A percentile compares a stretch with the other conserved stretches of the same genome.
Conservation (phyloP, 1,140 invertebrate genomes). For the Cyphomyrmex costatus region DNA sequence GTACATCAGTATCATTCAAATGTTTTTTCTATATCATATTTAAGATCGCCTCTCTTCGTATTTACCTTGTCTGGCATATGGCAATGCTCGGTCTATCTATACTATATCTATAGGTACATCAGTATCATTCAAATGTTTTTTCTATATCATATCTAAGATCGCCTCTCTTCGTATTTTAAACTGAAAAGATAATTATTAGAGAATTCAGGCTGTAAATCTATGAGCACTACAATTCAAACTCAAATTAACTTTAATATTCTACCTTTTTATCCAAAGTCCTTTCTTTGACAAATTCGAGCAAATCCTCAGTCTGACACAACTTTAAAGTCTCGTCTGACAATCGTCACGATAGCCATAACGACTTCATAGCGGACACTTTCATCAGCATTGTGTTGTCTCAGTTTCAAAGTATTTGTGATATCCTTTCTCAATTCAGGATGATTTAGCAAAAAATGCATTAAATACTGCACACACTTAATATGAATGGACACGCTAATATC, state of each 20-base stretch:
- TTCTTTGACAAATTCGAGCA: too few species aligned
- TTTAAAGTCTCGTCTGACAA: too few species aligned
- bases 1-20: too few species aligned
- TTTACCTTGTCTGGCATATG: too few species aligned
- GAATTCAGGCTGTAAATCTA: conserved; percentile 35
- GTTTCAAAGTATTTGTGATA: conserved; percentile 95
- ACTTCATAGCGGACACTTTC: conserved; percentile 98
- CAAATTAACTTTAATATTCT: conserved; percentile 47
- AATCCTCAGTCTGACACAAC: too few species aligned
- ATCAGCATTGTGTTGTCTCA: conserved; percentile 97
- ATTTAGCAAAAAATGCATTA: too few species aligned
- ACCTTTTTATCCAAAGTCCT: conserved; percentile 98
- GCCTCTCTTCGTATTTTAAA: conserved; percentile 99
- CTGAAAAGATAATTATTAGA: conserved; percentile 80
- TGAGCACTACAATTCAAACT: background rate
- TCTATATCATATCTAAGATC: conserved; percentile 97
- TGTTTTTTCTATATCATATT: too few species aligned
- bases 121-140: conserved; percentile 94
- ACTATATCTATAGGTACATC: too few species aligned
- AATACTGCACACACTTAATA: too few species aligned
- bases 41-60: too few species aligned
- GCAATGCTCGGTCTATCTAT: too few species aligned
- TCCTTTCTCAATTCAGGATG: conserved; percentile 95
- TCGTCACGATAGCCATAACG: conserved; percentile 97
- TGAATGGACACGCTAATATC: too few species aligned